Evolutionary conservation across 1,140 invertebrate genomes (phyloP), one percentile per base, ranked within the genome.

Genomic region (Mylabris phalerata): DNA sequence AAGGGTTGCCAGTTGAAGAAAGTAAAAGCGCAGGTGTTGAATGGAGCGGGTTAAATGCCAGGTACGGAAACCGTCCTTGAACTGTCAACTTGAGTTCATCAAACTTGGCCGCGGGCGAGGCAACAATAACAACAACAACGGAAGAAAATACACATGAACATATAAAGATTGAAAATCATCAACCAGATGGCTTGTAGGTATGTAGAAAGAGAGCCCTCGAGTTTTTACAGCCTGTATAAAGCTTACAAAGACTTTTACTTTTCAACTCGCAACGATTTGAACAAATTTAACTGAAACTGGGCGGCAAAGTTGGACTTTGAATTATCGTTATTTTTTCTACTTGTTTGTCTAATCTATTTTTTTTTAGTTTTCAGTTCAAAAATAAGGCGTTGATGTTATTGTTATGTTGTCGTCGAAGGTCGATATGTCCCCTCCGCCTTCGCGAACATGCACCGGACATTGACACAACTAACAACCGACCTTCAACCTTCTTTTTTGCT

Each of bases 401-500:
- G 32, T 58, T 56, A 47, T 38, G 9, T 46, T 27, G 40, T 48
- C 39, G 9, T 9, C 38, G 59, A 64, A 64, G 62, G 62, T 32
- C 62, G 48, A 51, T 48, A 25, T 24, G 32, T 10, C 55, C 13
- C 45, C 55, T 19, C 43, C 44, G 48, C 26, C 26, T 32, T 48
- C 26, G 24, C 38, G 43, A 52, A 43, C 61, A 54, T 58, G 46
- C 52, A 59, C 50, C 61, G 71, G 69, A 63, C 71, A 66, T 73
- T 73, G 70, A 73, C 71, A 71, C 63, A 63, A 60, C 11, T 9
- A 40, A 39, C 57, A 67, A 70, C 70, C 72, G 72, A 67, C 72
- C 72, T 73, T 73, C 70, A 71, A 73, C 71, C 69, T 65, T 65
- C 55, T 62, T 63, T 42, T 72, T 72, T 72, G 69, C 68, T 67